Evolutionary conservation across 2,113 vertebrate species (phyloP).

Genomic region (Thamnaconus septentrionalis): DNA sequence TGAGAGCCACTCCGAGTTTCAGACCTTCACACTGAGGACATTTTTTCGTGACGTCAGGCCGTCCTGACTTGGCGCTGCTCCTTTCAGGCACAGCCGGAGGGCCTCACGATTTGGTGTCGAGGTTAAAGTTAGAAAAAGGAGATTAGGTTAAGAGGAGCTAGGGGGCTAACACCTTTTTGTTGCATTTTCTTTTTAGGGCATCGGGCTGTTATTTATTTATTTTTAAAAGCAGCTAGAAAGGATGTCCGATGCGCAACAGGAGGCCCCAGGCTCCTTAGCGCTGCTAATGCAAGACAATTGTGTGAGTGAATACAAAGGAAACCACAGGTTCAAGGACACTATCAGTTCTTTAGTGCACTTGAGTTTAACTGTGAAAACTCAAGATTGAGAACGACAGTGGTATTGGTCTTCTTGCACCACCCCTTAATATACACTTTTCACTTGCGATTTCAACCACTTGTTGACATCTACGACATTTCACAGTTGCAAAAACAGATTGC

Average conservation of each 20-base stretch:
- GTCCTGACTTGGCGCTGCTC: conserved; percentile 8
- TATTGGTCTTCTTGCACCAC: too few relatives aligned
- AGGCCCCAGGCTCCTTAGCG: not conserved
- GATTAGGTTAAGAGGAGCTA: not conserved
- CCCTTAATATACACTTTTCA: too few relatives aligned
- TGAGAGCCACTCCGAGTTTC: conserved; percentile 47
- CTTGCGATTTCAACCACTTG: too few relatives aligned
- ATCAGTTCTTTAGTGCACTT: too few relatives aligned
- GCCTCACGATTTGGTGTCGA: not conserved
- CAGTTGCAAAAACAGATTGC: too few relatives aligned
- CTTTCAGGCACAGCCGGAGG: not conserved
- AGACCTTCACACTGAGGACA: conserved; percentile 40
- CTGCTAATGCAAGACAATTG: not conserved
- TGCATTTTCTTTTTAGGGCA: not conserved
- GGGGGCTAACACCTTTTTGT: too few relatives aligned
- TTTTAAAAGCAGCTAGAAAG: not conserved
- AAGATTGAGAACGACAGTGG: too few relatives aligned
- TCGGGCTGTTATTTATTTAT: not conserved
- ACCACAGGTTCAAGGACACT: not conserved
- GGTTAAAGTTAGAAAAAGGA: not conserved
- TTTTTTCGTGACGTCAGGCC: conserved; percentile 38
- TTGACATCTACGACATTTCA: too few relatives aligned
- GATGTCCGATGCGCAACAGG: conserved; percentile 6
- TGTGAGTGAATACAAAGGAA: not conserved
- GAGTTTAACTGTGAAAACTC: too few relatives aligned